phyloP scores from a whole-genome alignment of 1,140 invertebrate species.

The Panonychus citri region DNA sequence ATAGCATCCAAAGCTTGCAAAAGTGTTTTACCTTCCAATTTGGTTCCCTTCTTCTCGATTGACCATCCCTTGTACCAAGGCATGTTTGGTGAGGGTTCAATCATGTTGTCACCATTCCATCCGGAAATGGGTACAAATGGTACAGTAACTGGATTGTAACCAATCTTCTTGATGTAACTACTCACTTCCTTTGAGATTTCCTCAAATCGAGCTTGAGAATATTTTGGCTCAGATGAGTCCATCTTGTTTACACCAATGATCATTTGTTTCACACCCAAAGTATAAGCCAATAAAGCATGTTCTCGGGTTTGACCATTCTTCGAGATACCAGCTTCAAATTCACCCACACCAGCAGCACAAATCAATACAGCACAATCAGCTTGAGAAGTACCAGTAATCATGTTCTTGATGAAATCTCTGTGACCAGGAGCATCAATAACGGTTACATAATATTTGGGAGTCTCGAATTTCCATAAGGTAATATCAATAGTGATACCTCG shows the following conservation, averaged over 20 bases:
- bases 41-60: slow-evolving; percentile 26
- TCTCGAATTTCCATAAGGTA: slow-evolving; percentile 38
- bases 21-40: slow-evolving; percentile 27
- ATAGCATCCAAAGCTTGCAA: slow-evolving; percentile 31
- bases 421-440: slow-evolving; percentile 38
- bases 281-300: slow-evolving; percentile 34
- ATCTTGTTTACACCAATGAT: slow-evolving; percentile 37
- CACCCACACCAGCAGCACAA: slow-evolving; percentile 31
- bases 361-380: slow-evolving; percentile 35
- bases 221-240: slow-evolving; percentile 32
- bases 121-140: slow-evolving; percentile 36
- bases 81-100: slow-evolving; percentile 25
- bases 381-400: slow-evolving; percentile 35
- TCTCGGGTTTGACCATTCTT: slow-evolving; percentile 36
- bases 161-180: slow-evolving; percentile 33
- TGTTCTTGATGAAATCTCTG: slow-evolving; percentile 41
- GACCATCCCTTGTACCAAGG: slow-evolving; percentile 32
- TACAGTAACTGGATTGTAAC: slow-evolving; percentile 32
- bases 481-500: slow-evolving; percentile 41
- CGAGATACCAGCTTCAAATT: slow-evolving; percentile 36
- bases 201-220: slow-evolving; percentile 23
- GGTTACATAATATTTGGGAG: slow-evolving; percentile 32
- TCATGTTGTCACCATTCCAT: slow-evolving; percentile 32
- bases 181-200: slow-evolving; percentile 31
- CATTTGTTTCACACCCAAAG: slow-evolving; percentile 34